Base-by-base conservation (phyloP, 2,888 invertebrate species). In the Troides aeacus region DNA sequence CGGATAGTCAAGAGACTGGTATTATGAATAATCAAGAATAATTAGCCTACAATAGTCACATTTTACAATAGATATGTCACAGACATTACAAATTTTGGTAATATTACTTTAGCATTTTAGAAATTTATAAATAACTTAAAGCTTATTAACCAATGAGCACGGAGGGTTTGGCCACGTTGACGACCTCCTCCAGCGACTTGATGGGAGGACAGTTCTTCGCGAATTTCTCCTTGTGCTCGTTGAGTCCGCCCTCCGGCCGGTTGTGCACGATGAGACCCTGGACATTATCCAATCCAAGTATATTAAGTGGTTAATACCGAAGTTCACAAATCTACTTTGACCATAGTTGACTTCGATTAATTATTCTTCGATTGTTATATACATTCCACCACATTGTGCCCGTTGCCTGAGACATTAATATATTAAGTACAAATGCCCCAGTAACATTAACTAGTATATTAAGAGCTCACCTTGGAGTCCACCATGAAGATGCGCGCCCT, bases 401-500 rank as follows among this genome's bases (percentile, higher is more conserved):
- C 30, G 30, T 30, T 5, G 30, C 30, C 30, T 30, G 30, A 30
- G 30, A 30, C 30, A 30, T 5, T 30, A 3, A 30, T 21, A 30
- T 30, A 30, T 30, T 5, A 30, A 30, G 30, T 30, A 39, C 1
- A 7, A 39, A 7, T 0, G 39, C 10, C 10, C 10, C 10, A 39
- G 39, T 39, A 10, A 39, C 10, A 39, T 10, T 39, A 39, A 39
- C 39, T 10, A 39, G 39, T 39, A 10, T 10, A 39, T 39, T 10
- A 39, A 39, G 39, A 8, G 39, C 7, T 50, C 56, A 70, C 70
- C 81, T 96, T 97, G 36, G 98, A 98, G 90, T 99, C 99, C 63
- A 99, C 97, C 95, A 99, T 95, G 97, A 97, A 99, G 80, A 99
- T 97, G 81, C 95, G 96, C 2, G 87, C 87, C 71, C 94, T 94